Base-by-base conservation (phyloP, 2,113 vertebrate species). In the Triplophysa dalaica region DNA sequence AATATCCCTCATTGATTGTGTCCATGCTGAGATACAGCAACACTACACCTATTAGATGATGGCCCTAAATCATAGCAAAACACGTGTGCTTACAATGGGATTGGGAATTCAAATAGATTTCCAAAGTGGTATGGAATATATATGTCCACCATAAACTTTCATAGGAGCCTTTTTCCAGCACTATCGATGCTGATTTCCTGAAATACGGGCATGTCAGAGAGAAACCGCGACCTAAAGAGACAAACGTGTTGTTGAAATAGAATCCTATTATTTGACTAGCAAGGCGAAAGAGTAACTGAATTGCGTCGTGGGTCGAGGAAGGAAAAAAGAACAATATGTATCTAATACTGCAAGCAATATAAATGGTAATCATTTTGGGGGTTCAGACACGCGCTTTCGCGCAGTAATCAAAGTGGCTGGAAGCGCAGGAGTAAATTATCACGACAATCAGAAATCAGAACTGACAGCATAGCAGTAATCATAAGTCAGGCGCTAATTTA, bases 281-380 rank as follows among this genome's bases (percentile, higher is more conserved):
- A 43, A 67, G 19, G 68, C 29, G n/a, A 48, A 1, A 21, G 75
- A 56, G 74, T 65, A 48, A 80, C 65, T 68, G 45, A 33, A 45
- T 82, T 61, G 76, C 48, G 70, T 52, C 63, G 81, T 75, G 13
- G 61, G 33, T 64, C 8, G 48, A 12, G 52, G 43, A 22, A 78
- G 9, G 72, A 63, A 76, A 83, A 70, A 67, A 58, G 1, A 66
- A 66, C 58, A 17, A 76, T 75, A 66, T 79, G 67, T 79, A 82
- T 80, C 48, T 41, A 52, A 68, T 77, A 50, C 52, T 67, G 58
- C 56, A 79, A 66, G 79, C 84, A 85, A 87, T 88, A 86, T 86
- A 74, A 86, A 89, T 90, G 87, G 76, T 87, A 81, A 89, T 89
- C 73, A 74, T 82, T 33, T 62, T n/a, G 26, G 72, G 43, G 74